These are phyloP conservation scores for Leptarthrus brevirostris DNA, from an alignment of 2,888 invertebrate genomes.

Conservation along the genomic window DNA sequence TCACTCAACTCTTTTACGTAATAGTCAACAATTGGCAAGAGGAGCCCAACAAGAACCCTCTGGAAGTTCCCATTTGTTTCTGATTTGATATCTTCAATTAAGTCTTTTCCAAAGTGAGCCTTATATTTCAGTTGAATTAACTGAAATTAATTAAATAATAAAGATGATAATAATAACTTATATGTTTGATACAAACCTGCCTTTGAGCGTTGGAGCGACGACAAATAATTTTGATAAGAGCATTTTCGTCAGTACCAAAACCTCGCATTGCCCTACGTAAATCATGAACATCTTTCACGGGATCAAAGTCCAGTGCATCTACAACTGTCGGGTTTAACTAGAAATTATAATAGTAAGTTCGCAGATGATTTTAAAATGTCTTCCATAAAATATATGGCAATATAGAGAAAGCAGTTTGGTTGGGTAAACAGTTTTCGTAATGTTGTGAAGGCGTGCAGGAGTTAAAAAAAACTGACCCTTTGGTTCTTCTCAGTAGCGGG, in stretches of 20 bases:
- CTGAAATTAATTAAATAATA: slow-evolving; percentile 42
- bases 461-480: too few species aligned
- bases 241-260: slow-evolving; percentile 87
- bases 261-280: slow-evolving; percentile 92
- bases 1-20: slow-evolving; percentile 84
- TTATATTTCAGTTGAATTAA: slow-evolving; percentile 66
- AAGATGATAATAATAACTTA: too few species aligned
- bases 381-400: too few species aligned
- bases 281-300: slow-evolving; percentile 81
- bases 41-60: slow-evolving; percentile 81
- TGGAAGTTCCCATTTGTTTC: slow-evolving; percentile 92
- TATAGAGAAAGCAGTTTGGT: too few species aligned
- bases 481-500: too few species aligned
- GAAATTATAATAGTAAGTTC: slow-evolving; percentile 41
- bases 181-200: slow-evolving; percentile 68
- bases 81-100: slow-evolving; percentile 85
- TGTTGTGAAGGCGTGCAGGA: too few species aligned
- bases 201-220: slow-evolving; percentile 87
- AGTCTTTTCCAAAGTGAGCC: slow-evolving; percentile 71
- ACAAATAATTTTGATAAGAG: slow-evolving; percentile 86
- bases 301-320: slow-evolving; percentile 81
- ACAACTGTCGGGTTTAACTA: slow-evolving; percentile 76
- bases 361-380: too few species aligned
- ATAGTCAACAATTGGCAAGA: slow-evolving; percentile 86
- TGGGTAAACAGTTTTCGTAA: too few species aligned